A percentile compares a stretch with the other conserved stretches of the same genome.
These are phyloP conservation scores for Aotus griseimembra DNA, from an alignment of 2,797 vertebrate genomes.

Conservation along the genomic window DNA sequence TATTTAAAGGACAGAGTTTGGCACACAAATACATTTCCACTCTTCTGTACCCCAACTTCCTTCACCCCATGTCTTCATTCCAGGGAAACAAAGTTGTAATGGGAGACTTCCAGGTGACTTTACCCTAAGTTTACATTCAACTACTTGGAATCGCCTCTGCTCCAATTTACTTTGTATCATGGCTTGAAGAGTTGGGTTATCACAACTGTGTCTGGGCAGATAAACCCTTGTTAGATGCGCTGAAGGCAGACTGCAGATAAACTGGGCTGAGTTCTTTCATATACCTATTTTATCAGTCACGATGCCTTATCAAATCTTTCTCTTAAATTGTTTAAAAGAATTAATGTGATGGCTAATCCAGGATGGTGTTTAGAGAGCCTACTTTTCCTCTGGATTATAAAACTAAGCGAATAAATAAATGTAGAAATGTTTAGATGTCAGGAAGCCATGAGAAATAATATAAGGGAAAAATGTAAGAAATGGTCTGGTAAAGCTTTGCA, in stretches of 20 bases:
- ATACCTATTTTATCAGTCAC: not conserved
- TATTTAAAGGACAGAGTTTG: not conserved
- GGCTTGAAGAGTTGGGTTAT: not conserved
- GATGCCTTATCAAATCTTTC: not conserved
- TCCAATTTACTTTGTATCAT: not conserved
- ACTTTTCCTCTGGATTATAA: not conserved
- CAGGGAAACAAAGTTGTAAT: not conserved
- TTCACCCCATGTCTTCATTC: not conserved
- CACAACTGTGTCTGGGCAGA: not conserved
- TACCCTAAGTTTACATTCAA: not conserved
- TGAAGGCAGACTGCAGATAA: not conserved
- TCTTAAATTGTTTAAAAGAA: not conserved
- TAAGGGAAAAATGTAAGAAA: not conserved
- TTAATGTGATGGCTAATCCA: not conserved
- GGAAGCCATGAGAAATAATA: not conserved
- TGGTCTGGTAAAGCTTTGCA: not conserved
- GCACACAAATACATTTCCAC: not conserved
- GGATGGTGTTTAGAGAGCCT: not conserved
- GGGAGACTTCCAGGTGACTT: not conserved
- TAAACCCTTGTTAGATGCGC: not conserved
- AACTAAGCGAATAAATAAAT: not conserved
- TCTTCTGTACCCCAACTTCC: not conserved
- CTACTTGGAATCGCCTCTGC: not conserved
- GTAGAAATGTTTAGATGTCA: not conserved
- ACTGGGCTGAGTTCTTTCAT: not conserved